Evolutionary conservation across 2,888 invertebrate species (phyloP), one percentile per base, ranked within the genome.

Genomic region (Caenorhabditis becei): DNA sequence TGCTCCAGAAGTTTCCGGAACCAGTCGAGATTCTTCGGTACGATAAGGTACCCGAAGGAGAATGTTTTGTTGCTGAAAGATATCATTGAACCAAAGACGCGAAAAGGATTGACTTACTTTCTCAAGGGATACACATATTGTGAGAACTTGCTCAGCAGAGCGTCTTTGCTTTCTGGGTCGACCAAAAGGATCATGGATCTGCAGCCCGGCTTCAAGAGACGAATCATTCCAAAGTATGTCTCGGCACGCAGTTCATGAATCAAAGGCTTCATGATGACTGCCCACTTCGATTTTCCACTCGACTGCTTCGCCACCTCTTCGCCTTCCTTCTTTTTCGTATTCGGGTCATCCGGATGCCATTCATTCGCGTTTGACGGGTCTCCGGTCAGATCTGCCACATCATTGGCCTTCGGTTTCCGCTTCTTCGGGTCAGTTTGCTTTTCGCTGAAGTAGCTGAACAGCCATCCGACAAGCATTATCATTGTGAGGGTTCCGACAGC

Each of bases 71-170:
- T 97, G 92, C 96, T 96, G 91, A 18, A 92, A 92, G 32, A 75
- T 8, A 7, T 47, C 54, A 26, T 47, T 3, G 4, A 28, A 61
- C 56, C 16, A n/a, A 24, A 32, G 24, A 49, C 35, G 7, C 7
- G 10, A 35, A 8, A 5, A 35, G 35, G 5, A 35, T 35, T 14
- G 20, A 58, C 94, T 93, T 92, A 96, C 96, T 95, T 96, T 91
- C 97, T 94, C 91, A 97, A 97, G 2, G 97, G 97, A 95, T 96
- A 97, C 78, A 97, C 95, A 81, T 95, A 95, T 92, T 95, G 95
- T 91, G 97, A 96, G 93, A 97, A 99, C 81, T 95, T 95, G 53
- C 96, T 95, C 82, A 97, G 93, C 59, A 99, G 93, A 91, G 95
- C 95, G 82, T 95, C 94, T 63, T 96, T 95, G 74, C 95, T 95